Base-by-base conservation (phyloP, 2,797 vertebrate genomes). In the Siniperca undulata region DNA sequence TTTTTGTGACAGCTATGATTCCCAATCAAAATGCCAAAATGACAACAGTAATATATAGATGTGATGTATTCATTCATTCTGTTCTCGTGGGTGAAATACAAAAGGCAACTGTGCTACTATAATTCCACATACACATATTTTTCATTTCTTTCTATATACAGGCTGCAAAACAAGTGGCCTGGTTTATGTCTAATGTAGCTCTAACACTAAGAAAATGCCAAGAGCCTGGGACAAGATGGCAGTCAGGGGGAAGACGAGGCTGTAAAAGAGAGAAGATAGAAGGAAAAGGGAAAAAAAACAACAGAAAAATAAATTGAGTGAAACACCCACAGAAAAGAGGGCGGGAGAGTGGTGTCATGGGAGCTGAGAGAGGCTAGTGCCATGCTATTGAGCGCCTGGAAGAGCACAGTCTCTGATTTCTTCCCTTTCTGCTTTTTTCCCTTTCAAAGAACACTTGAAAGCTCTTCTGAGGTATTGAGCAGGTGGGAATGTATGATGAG, bases 381-480 rank as follows among this genome's bases (percentile, higher is more conserved):
- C 94, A 91, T 83, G 93, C 90, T 93, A 96, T 95, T 93, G 95
- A 96, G 95, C 85, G 90, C 91, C 94, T 93, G 73, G 91, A 96
- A 96, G 93, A 97, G 94, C 95, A 95, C 94, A 94, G 94, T 92
- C 94, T 94, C 91, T 95, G 95, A 96, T 97, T 96, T 93, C 89
- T 92, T 91, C 77, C 80, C 60, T 83, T 83, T 90, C 69, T 95
- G 93, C 95, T 88, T 86, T 92, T 90, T 86, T 95, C 81, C 87
- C 60, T 97, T 97, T 96, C 95, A 96, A 96, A 97, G 95, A 96
- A 95, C 95, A 95, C 97, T 97, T 97, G 96, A 97, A 97, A 97
- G 97, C 94, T 93, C 95, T 96, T 97, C 93, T 91, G 95, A 96
- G 95, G 94, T 95, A 96, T 95, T 92, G 94, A 95, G 96, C 87